Evolutionary conservation across 2,113 vertebrate genomes (phyloP), one percentile per base, ranked within the genome.

Genomic region (Anguilla rostrata): DNA sequence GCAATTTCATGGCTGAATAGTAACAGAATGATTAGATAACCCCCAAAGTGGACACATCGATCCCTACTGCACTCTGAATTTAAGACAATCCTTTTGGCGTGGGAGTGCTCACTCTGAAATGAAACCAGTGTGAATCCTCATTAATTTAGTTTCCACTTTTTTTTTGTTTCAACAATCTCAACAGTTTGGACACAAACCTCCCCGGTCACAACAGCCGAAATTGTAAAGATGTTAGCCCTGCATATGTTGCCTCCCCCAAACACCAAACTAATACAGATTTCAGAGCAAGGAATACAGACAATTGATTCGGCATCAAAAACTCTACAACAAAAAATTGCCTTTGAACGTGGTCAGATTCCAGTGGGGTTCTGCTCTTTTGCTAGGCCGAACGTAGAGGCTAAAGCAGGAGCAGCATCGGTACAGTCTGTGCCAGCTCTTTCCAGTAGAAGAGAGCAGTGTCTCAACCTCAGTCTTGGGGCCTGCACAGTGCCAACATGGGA

Each of bases 1-100:
- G 5, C 26, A 82, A 82, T 82, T 82, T 82, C 43, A 82, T 34
- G 43, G 81, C 81, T 82, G 81, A 26, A n/a, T 22, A 53, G 81
- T 34, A 3, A 34, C 18, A 41, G 81, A 20, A 43, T 34, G 43
- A 29, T 82, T 82, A 53, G 81, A 53, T 53, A 53, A 82, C 80
- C 39, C 49, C 16, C 39, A 8, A 43, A 41, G 39, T 12, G 6
- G n/a, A 53, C 9, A 75, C 71, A 75, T 75, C 11, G 71, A 75
- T 82, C 81, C 49, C 46, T 7, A 14, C 81, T 15, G 43, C 71
- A 9, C 71, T 11, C 8, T 5, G n/a, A 82, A 56, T 34, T 34
- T 29, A 49, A 82, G 43, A 53, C 81, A 82, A 16, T 22, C 22
- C 7, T 26, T 81, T 43, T 81, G 80, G 46, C 46, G 80, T 22